Base-by-base conservation (phyloP, 2,113 vertebrate species). In the Crotalus horridus region DNA sequence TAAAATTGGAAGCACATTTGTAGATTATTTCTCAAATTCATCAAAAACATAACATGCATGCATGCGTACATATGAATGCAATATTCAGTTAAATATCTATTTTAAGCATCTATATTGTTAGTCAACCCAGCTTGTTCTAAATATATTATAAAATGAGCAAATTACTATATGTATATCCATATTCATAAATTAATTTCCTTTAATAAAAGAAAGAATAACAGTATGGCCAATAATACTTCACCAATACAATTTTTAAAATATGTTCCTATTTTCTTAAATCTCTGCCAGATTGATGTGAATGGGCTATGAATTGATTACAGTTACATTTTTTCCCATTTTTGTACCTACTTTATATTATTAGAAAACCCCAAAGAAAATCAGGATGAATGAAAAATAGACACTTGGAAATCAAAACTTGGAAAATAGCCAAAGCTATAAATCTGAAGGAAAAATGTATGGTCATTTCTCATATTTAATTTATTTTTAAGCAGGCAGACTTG, bases 351-450 rank as follows among this genome's bases (percentile, higher is more conserved):
- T 90, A 87, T 59, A 90, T 93, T 93, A 93, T 46, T 51, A 90
- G 56, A 90, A 90, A 90, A 90, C 86, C n/a, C 74, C 55, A 59
- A 90, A 85, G 89, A 61, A 93, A 90, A 90, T 87, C 56, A 89
- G n/a, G 87, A 89, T 93, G 86, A 93, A 93, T 90, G 92, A 90
- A 93, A 93, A 93, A 90, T 89, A 93, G 89, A 85, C 89, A 81
- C 56, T 93, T 90, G 90, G 92, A 93, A 93, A 93, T 90, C 92
- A 93, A 39, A 90, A 59, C 89, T 69, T 93, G 92, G 92, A 87
- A 93, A 93, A 93, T 24, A 90, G 92, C 92, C 92, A 90, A 39
- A 93, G 61, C 92, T 93, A 93, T 93, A 90, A 93, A 93, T 93
- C 90, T 87, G 90, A 87, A 88, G 54, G 5, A 33, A 93, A 93